phyloP scores from a whole-genome alignment of 2,113 vertebrate genomes.

The Chauna torquata region DNA sequence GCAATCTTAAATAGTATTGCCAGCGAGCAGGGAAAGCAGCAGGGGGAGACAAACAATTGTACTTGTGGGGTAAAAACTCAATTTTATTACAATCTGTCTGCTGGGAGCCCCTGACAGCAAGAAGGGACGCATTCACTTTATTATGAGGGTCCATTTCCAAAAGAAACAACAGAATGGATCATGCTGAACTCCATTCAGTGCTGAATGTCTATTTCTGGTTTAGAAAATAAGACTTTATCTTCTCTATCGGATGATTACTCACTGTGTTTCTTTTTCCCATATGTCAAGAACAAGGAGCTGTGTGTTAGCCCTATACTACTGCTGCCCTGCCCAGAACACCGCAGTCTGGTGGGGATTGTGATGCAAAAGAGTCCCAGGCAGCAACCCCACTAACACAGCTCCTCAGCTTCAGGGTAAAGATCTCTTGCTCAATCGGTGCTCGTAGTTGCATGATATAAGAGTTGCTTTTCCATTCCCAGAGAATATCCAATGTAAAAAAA shows the following conservation, averaged over 20 bases:
- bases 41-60: not conserved
- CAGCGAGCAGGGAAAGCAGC: not conserved
- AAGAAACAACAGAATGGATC: not conserved
- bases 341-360: not conserved
- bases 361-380: not conserved
- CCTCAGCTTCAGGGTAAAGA: not conserved
- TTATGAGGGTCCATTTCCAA: not conserved
- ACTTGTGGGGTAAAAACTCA: not conserved
- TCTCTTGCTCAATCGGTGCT: not conserved
- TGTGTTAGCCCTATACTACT: not conserved
- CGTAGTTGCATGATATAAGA: fast-evolving
- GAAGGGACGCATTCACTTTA: not conserved
- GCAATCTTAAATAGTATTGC: not conserved
- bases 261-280: not conserved
- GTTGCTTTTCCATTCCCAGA: not conserved
- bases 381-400: not conserved
- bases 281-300: not conserved
- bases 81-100: not conserved
- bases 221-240: not conserved
- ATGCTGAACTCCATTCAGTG: not conserved
- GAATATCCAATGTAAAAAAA: not conserved
- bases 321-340: not conserved
- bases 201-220: not conserved
- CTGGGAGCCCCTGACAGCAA: not conserved
- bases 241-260: not conserved